Evolutionary conservation across 2,113 vertebrate genomes (phyloP).

Genomic region (Tiliqua scincoides): DNA sequence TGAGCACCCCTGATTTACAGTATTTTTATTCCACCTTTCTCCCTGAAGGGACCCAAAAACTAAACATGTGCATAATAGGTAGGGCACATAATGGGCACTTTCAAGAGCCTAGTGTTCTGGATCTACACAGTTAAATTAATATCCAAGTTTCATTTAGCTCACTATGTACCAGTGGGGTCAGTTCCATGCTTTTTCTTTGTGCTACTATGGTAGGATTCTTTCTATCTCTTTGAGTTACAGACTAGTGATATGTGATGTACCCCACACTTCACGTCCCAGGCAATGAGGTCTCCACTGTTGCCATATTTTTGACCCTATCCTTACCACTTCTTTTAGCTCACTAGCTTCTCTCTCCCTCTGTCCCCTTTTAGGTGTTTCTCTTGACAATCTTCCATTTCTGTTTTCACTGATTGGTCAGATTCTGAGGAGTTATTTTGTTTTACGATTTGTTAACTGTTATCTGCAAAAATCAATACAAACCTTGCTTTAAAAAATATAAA

Average conservation of each 20-base stretch:
- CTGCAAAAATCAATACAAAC: neutral
- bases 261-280: neutral
- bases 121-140: too few species aligned
- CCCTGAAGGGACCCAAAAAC: too few species aligned
- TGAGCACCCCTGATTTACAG: too few species aligned
- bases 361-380: neutral
- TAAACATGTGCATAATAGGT: too few species aligned
- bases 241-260: neutral
- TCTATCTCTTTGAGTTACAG: neutral
- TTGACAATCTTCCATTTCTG: neutral
- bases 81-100: too few species aligned
- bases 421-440: neutral
- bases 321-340: neutral
- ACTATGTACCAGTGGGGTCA: too few species aligned
- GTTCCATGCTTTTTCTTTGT: neutral
- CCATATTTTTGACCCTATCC: neutral
- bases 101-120: too few species aligned
- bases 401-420: neutral
- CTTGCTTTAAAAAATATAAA: neutral
- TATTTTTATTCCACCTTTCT: too few species aligned
- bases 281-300: neutral
- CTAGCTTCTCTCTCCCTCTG: neutral
- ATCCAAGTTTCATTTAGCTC: too few species aligned
- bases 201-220: neutral
- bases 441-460: neutral